Evolutionary conservation across 2,888 invertebrate species (phyloP), one percentile per base, ranked within the genome.

Genomic region (Selenia dentaria): DNA sequence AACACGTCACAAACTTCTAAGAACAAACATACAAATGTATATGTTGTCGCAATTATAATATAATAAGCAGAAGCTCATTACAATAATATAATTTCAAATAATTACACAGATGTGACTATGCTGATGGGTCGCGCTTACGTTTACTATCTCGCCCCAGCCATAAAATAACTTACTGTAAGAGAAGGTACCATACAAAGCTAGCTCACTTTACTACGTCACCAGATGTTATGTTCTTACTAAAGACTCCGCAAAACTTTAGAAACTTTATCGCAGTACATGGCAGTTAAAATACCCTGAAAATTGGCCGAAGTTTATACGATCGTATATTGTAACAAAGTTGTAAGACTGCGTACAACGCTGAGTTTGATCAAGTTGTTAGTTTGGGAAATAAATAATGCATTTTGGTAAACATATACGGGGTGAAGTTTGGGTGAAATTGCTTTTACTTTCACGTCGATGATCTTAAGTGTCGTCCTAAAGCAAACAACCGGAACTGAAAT

Each of bases 301-400:
- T 43, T 22, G 22, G 6, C 32, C 22, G 0, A 37, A 37, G 20
- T 43, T 36, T 13, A 6, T n/a, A 12, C 18, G 24, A 10, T 10
- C 2, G 26, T 31, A 9, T 16, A 22, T 22, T 22, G 28, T 31
- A 22, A 32, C 37, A 32, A 32, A 33, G 29, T 27, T 31, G 20
- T 36, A 43, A 44, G 41, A 41, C 32, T 22, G 22, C 6, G 22
- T 29, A 26, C 42, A 16, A 26, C 20, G 22, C 29, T 10, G 11
- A 49, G 35, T 35, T 8, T 52, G 41, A 44, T 41, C 34, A 47
- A 51, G 25, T 51, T 45, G 48, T 35, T 48, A 42, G 42, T 52
- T 42, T 47, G 24, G 31, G 20, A 33, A 49, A 25, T 55, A 52
- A 52, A 47, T 52, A 44, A 55, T 55, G 32, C 41, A 52, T 52